Conservation (phyloP, 1,140 invertebrate genomes). For the Himalopsyche phryganea region DNA sequence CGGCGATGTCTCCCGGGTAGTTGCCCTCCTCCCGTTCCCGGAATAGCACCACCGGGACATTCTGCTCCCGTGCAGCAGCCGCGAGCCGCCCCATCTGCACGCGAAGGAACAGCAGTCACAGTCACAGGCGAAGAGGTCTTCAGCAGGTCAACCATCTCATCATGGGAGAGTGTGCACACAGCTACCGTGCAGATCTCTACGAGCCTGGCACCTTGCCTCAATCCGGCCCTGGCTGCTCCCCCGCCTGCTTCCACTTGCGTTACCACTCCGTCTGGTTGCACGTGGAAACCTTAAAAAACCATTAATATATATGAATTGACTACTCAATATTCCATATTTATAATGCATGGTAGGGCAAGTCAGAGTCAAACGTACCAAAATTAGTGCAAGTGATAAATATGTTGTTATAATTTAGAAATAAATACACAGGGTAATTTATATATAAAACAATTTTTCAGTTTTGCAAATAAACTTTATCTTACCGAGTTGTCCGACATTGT, state of each 20-base stretch:
- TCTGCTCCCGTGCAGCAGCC: conserved; percentile 39
- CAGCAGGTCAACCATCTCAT: conserved; percentile 90
- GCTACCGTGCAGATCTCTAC: conserved; percentile 92
- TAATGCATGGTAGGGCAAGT: background rate
- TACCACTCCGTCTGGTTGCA: conserved; percentile 92
- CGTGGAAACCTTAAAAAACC: conserved; percentile 76
- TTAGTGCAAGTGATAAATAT: background rate
- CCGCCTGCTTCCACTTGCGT: conserved; percentile 89
- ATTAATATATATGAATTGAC: too few relatives aligned
- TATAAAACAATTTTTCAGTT: too few relatives aligned
- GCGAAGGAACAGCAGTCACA: conserved; percentile 69
- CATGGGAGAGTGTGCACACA: conserved; percentile 84
- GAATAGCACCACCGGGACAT: conserved; percentile 36
- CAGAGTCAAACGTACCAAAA: too few relatives aligned
- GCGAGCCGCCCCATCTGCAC: conserved; percentile 52
- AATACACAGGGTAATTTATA: too few relatives aligned
- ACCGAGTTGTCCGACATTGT: conserved; percentile 76
- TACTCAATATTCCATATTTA: too few relatives aligned
- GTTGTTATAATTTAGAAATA: background rate
- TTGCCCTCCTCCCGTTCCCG: conserved; percentile 37
- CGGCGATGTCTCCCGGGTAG: conserved; percentile 54
- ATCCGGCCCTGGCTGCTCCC: conserved; percentile 83
- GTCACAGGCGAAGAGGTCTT: conserved; percentile 86
- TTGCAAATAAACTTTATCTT: too few relatives aligned
- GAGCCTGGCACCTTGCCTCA: conserved; percentile 82